Conservation (phyloP, 2,113 vertebrate species). For the Toxostoma redivivum region DNA sequence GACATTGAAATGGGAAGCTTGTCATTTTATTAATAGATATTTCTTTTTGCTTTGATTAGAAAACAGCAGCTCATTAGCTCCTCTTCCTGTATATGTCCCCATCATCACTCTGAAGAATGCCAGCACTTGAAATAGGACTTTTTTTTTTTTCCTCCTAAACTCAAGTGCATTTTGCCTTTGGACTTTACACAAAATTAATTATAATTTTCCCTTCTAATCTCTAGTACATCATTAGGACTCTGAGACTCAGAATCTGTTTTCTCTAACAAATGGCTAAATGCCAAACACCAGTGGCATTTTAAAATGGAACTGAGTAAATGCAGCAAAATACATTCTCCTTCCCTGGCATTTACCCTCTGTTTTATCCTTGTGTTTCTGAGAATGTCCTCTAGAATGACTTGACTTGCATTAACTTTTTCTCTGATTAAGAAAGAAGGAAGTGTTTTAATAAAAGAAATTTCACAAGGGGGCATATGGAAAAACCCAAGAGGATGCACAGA, state of each 20-base stretch:
- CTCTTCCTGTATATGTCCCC: slow-evolving; percentile 26
- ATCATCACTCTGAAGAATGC: slow-evolving; percentile 30
- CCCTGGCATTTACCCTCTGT: background rate
- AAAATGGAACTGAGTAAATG: slow-evolving; percentile 12
- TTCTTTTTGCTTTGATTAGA: slow-evolving; percentile 33
- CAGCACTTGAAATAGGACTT: slow-evolving; percentile 30
- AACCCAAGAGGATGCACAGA: background rate
- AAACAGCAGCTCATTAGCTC: slow-evolving; percentile 54
- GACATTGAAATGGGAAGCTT: slow-evolving; percentile 23
- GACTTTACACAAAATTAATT: slow-evolving; percentile 56
- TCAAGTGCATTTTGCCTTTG: slow-evolving; percentile 40
- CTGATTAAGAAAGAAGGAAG: background rate
- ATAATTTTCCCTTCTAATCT: slow-evolving; percentile 50
- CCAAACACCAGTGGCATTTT: slow-evolving; percentile 42
- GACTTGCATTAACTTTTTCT: background rate
- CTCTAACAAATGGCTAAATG: slow-evolving; percentile 48
- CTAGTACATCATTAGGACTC: slow-evolving; percentile 45
- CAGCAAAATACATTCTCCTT: background rate
- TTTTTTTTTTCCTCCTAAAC: background rate
- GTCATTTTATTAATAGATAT: slow-evolving; percentile 1
- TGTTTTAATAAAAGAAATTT: background rate
- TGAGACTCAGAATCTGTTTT: slow-evolving; percentile 41
- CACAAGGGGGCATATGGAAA: background rate
- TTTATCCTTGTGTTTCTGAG: background rate
- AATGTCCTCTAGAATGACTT: background rate